Evolutionary conservation across 2,888 invertebrate genomes (phyloP), one percentile per base, ranked within the genome.

Genomic region (Xanthia icteritia): DNA sequence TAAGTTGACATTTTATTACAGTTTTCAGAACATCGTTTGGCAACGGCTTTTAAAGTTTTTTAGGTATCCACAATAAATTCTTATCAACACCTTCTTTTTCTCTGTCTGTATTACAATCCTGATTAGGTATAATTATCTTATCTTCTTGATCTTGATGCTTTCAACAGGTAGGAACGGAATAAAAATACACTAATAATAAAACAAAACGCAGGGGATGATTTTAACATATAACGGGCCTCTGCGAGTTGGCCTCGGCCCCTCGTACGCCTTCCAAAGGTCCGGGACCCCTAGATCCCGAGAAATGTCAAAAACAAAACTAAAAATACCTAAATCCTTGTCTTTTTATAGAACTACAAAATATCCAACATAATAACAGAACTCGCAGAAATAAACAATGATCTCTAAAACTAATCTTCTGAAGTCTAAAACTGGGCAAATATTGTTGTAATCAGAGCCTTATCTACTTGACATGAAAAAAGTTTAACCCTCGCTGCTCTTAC

Each of bases 381-480:
- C 67, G n/a, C 36, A n/a, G 13, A 76, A 39, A 15, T 73, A 45
- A n/a, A 42, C 77, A 31, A 23, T 20, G 2, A 15, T 31, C 17
- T 45, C 23, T 42, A 63, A 56, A 63, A 23, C n/a, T 58, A 65
- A 73, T 51, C 31, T 58, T 20, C 39, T 39, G n/a, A 85, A 63
- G 23, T 73, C 58, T 11, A 56, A 70, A 73, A 83, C 72, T 82
- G 63, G 0, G 31, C 68, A 65, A 71, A 76, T 72, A 73, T 63
- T 56, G 17, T 54, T 64, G 63, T 73, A 73, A 67, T 82, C 23
- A 63, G n/a, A 64, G 27, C 39, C 60, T 58, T 58, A 54, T 73
- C 70, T 31, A 58, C 70, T 66, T 73, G 69, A 48, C 76, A 83
- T 73, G 60, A 76, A 54, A 39, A 20, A 73, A 85, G 69, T 76